Percentiles rank a stretch among this genome's conserved stretches.
Evolutionary conservation across 2,888 invertebrate species (phyloP).

Genomic region (Siphonodentalium dalli): DNA sequence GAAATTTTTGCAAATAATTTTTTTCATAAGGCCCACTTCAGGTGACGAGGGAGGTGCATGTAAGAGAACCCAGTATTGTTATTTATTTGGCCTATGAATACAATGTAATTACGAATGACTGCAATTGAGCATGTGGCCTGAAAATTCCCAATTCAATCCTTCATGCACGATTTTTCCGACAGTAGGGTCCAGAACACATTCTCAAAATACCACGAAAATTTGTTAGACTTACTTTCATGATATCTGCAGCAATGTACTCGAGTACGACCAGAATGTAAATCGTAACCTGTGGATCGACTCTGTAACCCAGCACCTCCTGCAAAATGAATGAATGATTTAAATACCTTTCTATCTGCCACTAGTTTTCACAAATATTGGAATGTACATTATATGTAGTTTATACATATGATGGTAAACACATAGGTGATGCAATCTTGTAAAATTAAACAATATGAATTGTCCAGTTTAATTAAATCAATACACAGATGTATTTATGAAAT

Average conservation of each 20-base stretch:
- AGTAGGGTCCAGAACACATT: too few species aligned
- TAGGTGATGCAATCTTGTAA: not conserved
- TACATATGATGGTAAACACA: not conserved
- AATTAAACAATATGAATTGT: not conserved
- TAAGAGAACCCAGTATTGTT: too few species aligned
- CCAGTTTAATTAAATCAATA: not conserved
- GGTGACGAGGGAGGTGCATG: too few species aligned
- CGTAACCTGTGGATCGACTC: slow-evolving; percentile 75
- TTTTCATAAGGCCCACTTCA: too few species aligned
- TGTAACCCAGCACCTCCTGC: slow-evolving; percentile 66
- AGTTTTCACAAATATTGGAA: not conserved
- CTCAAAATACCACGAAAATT: too few species aligned
- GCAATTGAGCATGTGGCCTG: too few species aligned
- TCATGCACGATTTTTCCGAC: too few species aligned
- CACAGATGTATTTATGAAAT: not conserved
- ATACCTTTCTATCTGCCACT: not conserved
- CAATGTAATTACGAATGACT: too few species aligned
- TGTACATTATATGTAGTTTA: not conserved
- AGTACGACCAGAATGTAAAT: slow-evolving; percentile 90
- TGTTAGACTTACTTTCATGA: slow-evolving; percentile 78
- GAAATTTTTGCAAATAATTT: too few species aligned
- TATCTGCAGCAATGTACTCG: slow-evolving; percentile 94
- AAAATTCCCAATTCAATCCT: too few species aligned
- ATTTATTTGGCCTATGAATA: too few species aligned
- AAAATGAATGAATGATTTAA: too few species aligned